Base-by-base conservation (phyloP, 1,140 invertebrate species). In the Idris sp. region DNA sequence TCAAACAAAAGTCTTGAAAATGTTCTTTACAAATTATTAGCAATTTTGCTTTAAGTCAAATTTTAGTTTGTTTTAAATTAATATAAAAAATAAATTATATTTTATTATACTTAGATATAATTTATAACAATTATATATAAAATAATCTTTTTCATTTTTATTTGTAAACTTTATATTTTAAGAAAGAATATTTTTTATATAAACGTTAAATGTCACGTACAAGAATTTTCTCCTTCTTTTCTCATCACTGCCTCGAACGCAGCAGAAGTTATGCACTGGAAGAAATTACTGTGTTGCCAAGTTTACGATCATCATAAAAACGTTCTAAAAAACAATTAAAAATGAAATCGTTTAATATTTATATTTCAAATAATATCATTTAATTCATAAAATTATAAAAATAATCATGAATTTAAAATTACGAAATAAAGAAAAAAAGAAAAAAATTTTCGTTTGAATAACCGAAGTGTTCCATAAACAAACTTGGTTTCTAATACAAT, bases 271-370 rank as follows among this genome's bases (percentile, higher is more conserved):
- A 72, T 72, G 58, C 68, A 72, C 58, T 72, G 58, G 33, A 64
- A 64, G 68, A 72, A 64, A 72, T 72, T 58, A 72, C 68, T 58
- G 58, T 19, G 68, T 72, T 72, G 68, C 68, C 68, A 72, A 62
- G 68, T 72, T 64, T 72, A 72, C 51, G n/a, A 51, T 56, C 35
- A 40, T 43, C 10, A 56, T 56, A 22, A 22, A 72, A 72, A 35
- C 48, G 16, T 19, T 2, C 10, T 25, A 31, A 53, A 51, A 53
- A 49, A 40, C 38, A 35, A 61, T 61, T 48, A 36, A 6, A 28
- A 59, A 30, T 2, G 43, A 43, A 25, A 25, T 10, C 2, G 26
- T 9, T 4, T 30, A 6, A 8, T 22, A 6, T 6, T 22, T 22
- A 4, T 6, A 6, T 22, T 22, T 22, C 6, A 6, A 2, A n/a